Conservation (phyloP, 2,113 vertebrate genomes). For the Perca schrenkii region DNA sequence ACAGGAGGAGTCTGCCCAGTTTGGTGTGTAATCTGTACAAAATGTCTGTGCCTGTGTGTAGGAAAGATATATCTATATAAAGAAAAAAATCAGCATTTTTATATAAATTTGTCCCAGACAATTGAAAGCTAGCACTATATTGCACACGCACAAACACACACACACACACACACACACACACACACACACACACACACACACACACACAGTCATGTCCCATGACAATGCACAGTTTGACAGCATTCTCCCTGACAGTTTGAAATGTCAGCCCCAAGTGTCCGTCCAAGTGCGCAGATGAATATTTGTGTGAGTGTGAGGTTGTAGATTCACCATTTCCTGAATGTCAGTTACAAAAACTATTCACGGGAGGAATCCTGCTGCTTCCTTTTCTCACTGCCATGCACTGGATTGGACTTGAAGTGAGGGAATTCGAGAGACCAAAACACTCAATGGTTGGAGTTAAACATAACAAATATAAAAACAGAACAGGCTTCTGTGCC, state of each 20-base stretch:
- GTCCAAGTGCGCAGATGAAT: constrained; percentile 56
- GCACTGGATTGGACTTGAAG: constrained; percentile 48
- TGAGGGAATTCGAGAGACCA: constrained; percentile 35
- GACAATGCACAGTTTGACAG: constrained; percentile 70
- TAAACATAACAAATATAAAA: constrained; percentile 37
- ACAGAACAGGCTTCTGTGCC: constrained; percentile 25
- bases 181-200: constrained; percentile 10
- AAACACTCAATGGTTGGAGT: constrained; percentile 25
- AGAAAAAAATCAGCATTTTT: constrained; percentile 47
- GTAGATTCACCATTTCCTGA: constrained; percentile 51
- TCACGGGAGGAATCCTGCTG: constrained; percentile 41
- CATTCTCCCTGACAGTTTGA: constrained; percentile 76
- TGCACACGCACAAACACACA: not conserved
- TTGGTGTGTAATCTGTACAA: constrained; percentile 14
- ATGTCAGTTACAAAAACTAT: constrained; percentile 58
- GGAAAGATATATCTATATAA: constrained; percentile 34
- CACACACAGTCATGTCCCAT: constrained; percentile 49
- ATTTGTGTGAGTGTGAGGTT: constrained; percentile 37
- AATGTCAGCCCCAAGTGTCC: constrained; percentile 78
- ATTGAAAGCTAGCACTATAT: constrained; percentile 38
- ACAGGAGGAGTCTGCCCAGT: constrained; percentile 19
- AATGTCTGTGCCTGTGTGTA: not conserved
- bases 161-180: not conserved
- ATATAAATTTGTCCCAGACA: constrained; percentile 47
- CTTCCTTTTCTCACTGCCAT: constrained; percentile 41